phyloP scores from a whole-genome alignment of 1,140 invertebrate genomes.

The Lanistes nyassanus region DNA sequence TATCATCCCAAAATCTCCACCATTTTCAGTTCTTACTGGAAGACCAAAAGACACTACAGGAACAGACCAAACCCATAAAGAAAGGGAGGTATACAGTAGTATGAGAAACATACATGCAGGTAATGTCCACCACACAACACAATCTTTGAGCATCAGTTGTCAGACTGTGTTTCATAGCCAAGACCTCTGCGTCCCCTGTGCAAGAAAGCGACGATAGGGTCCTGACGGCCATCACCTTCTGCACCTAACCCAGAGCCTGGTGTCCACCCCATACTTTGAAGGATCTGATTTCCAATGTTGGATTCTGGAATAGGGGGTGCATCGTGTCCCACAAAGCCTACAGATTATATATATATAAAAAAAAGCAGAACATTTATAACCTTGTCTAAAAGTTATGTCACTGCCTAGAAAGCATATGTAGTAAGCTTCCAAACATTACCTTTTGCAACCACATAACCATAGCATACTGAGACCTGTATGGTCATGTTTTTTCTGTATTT shows the following conservation, averaged over 20 bases:
- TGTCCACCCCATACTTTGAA: slow-evolving; percentile 64
- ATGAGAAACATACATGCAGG: no score
- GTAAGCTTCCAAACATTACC: no score
- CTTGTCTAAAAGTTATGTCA: neutral
- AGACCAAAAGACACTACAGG: no score
- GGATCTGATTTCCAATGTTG: slow-evolving; percentile 62
- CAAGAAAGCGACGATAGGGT: slow-evolving; percentile 49
- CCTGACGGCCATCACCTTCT: slow-evolving; percentile 51
- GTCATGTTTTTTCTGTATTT: no score
- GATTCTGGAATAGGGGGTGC: slow-evolving; percentile 57
- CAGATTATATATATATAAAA: no score
- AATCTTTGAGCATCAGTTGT: neutral
- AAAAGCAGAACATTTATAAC: slow-evolving; percentile 6
- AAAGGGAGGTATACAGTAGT: no score
- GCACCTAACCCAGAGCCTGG: slow-evolving; percentile 62
- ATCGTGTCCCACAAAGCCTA: slow-evolving; percentile 46
- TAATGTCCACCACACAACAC: no score
- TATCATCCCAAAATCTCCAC: no score
- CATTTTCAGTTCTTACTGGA: no score
- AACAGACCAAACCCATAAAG: no score
- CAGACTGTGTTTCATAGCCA: slow-evolving; percentile 35
- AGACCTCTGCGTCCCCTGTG: slow-evolving; percentile 47
- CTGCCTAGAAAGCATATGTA: neutral
- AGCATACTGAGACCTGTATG: no score
- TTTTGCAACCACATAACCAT: no score